Evolutionary conservation across 2,888 invertebrate species (phyloP).

Genomic region (Trilocha varians): DNA sequence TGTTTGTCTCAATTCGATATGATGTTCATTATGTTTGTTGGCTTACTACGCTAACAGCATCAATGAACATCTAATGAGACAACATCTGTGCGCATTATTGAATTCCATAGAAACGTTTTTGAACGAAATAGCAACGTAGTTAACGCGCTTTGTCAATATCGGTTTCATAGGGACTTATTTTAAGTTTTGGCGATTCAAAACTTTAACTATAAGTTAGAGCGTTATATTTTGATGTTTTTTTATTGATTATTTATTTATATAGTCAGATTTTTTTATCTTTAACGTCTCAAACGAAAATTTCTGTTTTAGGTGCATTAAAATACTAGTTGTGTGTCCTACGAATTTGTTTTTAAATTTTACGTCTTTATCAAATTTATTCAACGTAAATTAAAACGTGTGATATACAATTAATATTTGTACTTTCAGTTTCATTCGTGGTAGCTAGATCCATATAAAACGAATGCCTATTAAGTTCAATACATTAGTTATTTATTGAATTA

Average conservation of each 20-base stretch:
- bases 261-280: slow-evolving; percentile 35
- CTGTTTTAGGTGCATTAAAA: slow-evolving; percentile 10
- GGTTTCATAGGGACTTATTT: slow-evolving; percentile 65
- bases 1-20: slow-evolving; percentile 49
- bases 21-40: slow-evolving; percentile 62
- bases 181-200: slow-evolving; percentile 71
- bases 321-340: slow-evolving; percentile 11
- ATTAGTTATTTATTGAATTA: slow-evolving; percentile 58
- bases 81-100: slow-evolving; percentile 17
- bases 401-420: slow-evolving; percentile 47
- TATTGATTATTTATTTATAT: slow-evolving; percentile 61
- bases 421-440: slow-evolving; percentile 56
- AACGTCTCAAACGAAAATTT: slow-evolving; percentile 44
- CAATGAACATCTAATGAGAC: slow-evolving; percentile 48
- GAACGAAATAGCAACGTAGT: slow-evolving; percentile 12
- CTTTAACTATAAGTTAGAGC: slow-evolving; percentile 73
- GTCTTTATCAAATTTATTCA: slow-evolving; percentile 14
- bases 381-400: slow-evolving; percentile 62
- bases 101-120: neutral
- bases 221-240: slow-evolving; percentile 48
- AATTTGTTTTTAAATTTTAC: slow-evolving; percentile 21
- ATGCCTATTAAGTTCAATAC: slow-evolving; percentile 46
- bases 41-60: slow-evolving; percentile 55
- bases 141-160: slow-evolving; percentile 21
- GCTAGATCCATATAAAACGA: slow-evolving; percentile 45